Evolutionary conservation across 2,888 invertebrate genomes (phyloP), one percentile per base, ranked within the genome.

Genomic region (Melanophora roralis): DNA sequence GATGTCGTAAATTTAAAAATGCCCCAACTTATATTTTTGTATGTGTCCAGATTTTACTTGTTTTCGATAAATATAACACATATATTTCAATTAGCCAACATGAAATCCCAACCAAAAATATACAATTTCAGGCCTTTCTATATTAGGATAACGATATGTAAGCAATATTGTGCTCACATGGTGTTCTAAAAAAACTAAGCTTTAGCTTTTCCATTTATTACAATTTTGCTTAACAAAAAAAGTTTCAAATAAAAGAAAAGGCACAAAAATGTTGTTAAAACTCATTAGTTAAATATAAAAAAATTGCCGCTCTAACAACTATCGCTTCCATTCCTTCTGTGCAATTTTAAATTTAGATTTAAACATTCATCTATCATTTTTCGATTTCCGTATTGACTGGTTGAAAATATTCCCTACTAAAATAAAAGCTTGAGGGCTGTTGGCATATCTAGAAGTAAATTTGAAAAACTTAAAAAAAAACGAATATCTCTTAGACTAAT

Each of bases 281-380:
- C 69, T 76, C 76, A 76, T 76, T 76, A 76, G 76, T 34, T 40
- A 69, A 68, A n/a, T 47, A 68, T 62, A 23, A 23, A 60, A 60
- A 68, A 73, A 40, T 19, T 14, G n/a, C 16, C 32, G 19, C 40
- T 23, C 12, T 38, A n/a, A 68, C 34, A 55, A 32, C 67, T 21
- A 14, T 14, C 40, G 47, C 27, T 71, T 49, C 21, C 60, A 49
- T 49, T 23, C 19, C 27, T 38, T 21, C 34, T 72, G 9, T 65
- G 32, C 38, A 38, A 49, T 65, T 71, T 23, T 16, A 14, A 16
- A 55, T 62, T 27, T 19, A 43, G 38, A 73, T 69, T 71, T 64
- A 49, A 65, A 57, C 43, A 51, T 43, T 64, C 69, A 77, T 77
- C 49, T 45, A 77, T 77, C 76, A 77, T 71, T 49, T 16, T 69